Conservation (phyloP, 2,888 invertebrate species). For the Tubulanus polymorphus region DNA sequence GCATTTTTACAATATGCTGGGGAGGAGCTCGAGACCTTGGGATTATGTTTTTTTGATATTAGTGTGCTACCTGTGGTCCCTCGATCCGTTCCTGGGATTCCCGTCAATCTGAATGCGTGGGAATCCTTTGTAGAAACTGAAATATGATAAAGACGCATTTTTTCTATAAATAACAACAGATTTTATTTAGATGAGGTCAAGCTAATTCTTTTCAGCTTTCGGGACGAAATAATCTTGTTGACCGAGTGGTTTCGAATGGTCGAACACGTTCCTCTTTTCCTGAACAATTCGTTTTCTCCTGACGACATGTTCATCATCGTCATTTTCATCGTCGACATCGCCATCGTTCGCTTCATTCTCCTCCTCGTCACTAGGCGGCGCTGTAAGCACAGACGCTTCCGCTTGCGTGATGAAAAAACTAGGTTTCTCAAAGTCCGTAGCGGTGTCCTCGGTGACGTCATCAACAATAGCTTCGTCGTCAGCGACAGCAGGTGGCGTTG, state of each 20-base stretch:
- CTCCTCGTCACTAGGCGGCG: not conserved
- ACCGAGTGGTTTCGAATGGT: not conserved
- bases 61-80: no score
- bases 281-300: no score
- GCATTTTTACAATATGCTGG: no score
- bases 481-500: not conserved
- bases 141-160: no score
- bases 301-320: not conserved
- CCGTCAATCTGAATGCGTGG: no score
- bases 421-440: not conserved
- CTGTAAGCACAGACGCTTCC: not conserved
- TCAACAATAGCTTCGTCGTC: not conserved
- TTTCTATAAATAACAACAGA: no score
- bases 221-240: not conserved
- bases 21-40: no score
- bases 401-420: not conserved
- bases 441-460: not conserved
- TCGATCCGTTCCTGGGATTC: no score
- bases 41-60: no score
- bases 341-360: not conserved
- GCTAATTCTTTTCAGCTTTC: no score
- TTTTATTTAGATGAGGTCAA: no score
- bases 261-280: not conserved
- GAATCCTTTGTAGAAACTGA: no score
- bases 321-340: slow-evolving; percentile 1